Evolutionary conservation across 2,797 vertebrate species (phyloP).

Genomic region (Periophthalmus magnuspinnatus): DNA sequence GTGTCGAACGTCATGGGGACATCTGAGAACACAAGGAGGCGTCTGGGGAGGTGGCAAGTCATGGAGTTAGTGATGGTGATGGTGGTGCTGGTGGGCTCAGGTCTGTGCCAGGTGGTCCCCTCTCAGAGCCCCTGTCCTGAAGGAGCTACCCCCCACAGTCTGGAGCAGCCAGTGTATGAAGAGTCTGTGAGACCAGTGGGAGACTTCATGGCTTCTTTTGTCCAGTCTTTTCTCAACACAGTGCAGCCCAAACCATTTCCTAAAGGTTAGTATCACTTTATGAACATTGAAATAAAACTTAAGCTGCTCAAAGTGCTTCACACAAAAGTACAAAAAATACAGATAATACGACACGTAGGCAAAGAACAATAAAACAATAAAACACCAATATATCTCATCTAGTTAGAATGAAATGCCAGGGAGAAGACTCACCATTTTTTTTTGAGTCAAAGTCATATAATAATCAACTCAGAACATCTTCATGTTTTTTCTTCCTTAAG

Average conservation of each 20-base stretch:
- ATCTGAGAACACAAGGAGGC: slow-evolving; percentile 10
- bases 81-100: slow-evolving; percentile 48
- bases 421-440: too few species aligned
- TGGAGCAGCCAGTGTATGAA: slow-evolving; percentile 61
- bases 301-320: too few species aligned
- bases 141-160: slow-evolving; percentile 14
- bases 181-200: slow-evolving; percentile 1
- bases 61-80: slow-evolving; percentile 1
- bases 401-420: too few species aligned
- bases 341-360: too few species aligned
- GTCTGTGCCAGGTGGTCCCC: slow-evolving; percentile 30
- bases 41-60: background rate
- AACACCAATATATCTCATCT: too few species aligned
- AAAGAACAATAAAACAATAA: too few species aligned
- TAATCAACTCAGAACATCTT: too few species aligned
- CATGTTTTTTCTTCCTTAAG: too few species aligned
- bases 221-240: slow-evolving; percentile 79
- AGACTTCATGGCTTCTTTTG: slow-evolving; percentile 69
- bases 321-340: too few species aligned
- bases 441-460: too few species aligned
- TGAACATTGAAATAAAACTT: too few species aligned
- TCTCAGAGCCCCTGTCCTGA: slow-evolving; percentile 40
- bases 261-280: slow-evolving; percentile 69
- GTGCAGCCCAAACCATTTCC: slow-evolving; percentile 84
- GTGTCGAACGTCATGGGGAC: slow-evolving; percentile 29